Percentiles rank a stretch among this genome's conserved stretches.
Evolutionary conservation across 1,140 invertebrate species (phyloP).

Genomic region (Eriocheir sinensis): DNA sequence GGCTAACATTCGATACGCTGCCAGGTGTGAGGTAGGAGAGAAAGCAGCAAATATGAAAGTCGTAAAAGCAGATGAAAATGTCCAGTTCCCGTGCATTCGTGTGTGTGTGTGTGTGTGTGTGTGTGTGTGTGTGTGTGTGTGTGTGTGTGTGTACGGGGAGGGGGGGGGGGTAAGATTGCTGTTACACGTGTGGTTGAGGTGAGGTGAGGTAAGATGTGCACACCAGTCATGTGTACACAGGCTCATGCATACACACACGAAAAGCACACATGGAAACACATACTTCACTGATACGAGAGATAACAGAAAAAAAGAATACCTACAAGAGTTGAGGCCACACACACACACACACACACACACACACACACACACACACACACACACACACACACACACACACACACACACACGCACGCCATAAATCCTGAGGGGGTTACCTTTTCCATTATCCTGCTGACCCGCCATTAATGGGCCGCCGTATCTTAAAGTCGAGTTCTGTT

Average conservation of each 20-base stretch:
- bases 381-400: no score
- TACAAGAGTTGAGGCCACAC: no score
- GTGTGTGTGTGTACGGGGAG: background rate
- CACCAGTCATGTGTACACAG: background rate
- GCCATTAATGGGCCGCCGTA: no score
- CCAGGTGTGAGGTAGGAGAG: background rate
- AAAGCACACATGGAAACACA: background rate
- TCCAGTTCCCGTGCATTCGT: background rate
- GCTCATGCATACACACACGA: slow-evolving; percentile 33
- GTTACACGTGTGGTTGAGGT: background rate
- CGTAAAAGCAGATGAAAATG: background rate
- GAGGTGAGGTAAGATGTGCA: background rate
- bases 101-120: background rate
- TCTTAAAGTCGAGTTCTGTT: no score
- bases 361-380: background rate
- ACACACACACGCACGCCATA: no score
- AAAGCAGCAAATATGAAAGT: background rate
- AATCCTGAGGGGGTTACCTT: no score
- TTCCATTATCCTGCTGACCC: no score
- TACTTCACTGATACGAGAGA: no score
- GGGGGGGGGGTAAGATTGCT: background rate
- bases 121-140: background rate
- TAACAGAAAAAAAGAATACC: no score
- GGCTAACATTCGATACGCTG: background rate
- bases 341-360: background rate